Percentiles rank a stretch among this genome's conserved stretches.
Conservation (phyloP, 1,140 invertebrate genomes). For the Eriocheir sinensis region DNA sequence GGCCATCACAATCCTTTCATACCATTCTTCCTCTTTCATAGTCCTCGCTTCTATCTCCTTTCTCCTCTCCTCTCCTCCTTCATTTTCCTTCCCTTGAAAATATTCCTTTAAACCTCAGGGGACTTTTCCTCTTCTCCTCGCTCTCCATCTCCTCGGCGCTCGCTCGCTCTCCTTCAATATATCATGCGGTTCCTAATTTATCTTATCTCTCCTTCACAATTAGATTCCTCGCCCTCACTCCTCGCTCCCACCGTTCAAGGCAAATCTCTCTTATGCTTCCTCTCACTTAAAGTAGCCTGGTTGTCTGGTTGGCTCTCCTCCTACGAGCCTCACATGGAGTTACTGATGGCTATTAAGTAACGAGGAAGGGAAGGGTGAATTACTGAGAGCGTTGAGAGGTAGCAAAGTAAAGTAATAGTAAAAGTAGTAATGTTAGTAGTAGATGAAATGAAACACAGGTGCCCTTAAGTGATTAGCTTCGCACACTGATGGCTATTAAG, state of each 20-base stretch:
- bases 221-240: conserved; percentile 10
- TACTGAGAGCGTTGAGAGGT: no score
- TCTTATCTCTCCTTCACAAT: conserved; percentile 15
- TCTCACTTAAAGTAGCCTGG: not conserved
- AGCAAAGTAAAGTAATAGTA: no score
- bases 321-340: no score
- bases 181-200: conserved; percentile 3
- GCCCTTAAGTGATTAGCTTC: no score
- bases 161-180: not conserved
- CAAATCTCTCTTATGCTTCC: not conserved
- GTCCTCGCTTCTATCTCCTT: not conserved
- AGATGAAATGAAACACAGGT: no score
- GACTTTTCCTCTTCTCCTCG: not conserved
- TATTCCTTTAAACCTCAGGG: not conserved
- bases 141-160: not conserved
- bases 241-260: not conserved
- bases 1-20: no score
- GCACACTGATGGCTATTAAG: no score
- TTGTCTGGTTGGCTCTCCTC: no score
- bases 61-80: not conserved
- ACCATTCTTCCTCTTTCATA: not conserved
- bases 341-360: no score
- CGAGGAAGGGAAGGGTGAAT: no score
- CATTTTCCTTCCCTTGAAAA: not conserved
- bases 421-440: no score